A percentile compares a stretch with the other conserved stretches of the same genome.
Evolutionary conservation across 2,113 vertebrate species (phyloP).

Genomic region (Lycocorax pyrrhopterus): DNA sequence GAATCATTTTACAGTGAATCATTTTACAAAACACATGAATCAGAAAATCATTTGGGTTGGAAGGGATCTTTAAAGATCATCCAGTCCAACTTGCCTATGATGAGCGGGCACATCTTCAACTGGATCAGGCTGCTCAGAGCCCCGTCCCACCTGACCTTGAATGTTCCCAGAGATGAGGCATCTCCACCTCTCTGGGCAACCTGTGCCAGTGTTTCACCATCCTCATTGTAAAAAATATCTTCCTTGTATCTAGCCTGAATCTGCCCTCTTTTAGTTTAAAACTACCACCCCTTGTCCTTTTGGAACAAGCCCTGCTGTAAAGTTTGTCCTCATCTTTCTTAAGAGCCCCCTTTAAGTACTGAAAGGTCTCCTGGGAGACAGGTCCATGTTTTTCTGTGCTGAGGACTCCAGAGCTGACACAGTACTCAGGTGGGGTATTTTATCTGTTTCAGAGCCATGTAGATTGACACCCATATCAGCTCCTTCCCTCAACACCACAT

Average conservation of each 20-base stretch:
- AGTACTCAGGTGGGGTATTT: background rate
- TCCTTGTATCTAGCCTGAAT: background rate
- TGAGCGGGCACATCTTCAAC: background rate
- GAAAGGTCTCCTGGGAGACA: background rate
- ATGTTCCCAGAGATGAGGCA: background rate
- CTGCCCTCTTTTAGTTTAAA: background rate
- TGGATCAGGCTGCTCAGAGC: background rate
- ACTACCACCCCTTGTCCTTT: fast-evolving
- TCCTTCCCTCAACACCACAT: background rate
- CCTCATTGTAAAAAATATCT: background rate
- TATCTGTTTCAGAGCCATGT: background rate
- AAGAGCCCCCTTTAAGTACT: background rate
- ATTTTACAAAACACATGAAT: background rate
- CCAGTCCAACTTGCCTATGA: background rate
- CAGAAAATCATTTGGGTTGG: background rate
- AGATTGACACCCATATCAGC: background rate
- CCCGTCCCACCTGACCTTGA: background rate
- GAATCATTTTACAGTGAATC: background rate
- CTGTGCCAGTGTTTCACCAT: background rate
- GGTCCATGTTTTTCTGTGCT: background rate
- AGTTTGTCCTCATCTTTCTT: background rate
- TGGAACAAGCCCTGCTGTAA: background rate
- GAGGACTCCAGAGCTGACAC: background rate
- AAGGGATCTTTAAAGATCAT: background rate
- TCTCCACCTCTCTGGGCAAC: background rate